Evolutionary conservation across 2,888 invertebrate species (phyloP).

Genomic region (Leucophenga maculata): DNA sequence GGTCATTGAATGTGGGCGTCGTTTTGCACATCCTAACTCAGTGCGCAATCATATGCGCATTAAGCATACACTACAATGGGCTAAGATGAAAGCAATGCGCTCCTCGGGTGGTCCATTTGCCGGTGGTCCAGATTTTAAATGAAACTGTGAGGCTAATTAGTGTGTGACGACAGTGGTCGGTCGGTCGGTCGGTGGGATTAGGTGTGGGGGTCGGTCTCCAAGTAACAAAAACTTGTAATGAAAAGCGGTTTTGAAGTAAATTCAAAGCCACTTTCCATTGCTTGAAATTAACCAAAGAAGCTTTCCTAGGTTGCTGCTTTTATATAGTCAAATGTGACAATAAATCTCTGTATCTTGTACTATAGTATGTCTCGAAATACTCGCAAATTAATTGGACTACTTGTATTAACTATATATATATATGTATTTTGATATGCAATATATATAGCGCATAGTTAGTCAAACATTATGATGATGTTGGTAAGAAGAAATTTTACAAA

Average conservation of each 20-base stretch:
- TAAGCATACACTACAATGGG: constrained; percentile 87
- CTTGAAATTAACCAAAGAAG: constrained; percentile 40
- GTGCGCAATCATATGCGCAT: constrained; percentile 90
- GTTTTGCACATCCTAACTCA: constrained; percentile 88
- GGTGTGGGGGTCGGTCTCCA: no score
- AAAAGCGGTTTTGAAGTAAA: not conserved
- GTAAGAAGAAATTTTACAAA: not conserved
- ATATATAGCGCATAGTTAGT: constrained; percentile 14
- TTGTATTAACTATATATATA: not conserved
- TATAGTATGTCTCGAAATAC: constrained; percentile 23
- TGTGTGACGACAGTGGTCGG: not conserved
- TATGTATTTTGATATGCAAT: not conserved
- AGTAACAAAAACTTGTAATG: not conserved
- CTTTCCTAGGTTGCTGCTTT: constrained; percentile 62
- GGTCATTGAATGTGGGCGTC: constrained; percentile 81
- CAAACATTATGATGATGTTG: not conserved
- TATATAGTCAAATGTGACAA: constrained; percentile 56
- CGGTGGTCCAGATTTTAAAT: constrained; percentile 72
- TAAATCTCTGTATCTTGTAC: constrained; percentile 43
- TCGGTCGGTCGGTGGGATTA: no score
- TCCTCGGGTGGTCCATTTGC: constrained; percentile 72
- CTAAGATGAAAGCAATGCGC: constrained; percentile 82
- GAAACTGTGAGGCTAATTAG: constrained; percentile 67
- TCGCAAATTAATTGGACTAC: constrained; percentile 3
- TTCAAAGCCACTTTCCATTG: constrained; percentile 37